These are phyloP conservation scores for Chiridota heheva DNA, from an alignment of 35 echinoderm and acorn worm genomes.

Conservation along the genomic window DNA sequence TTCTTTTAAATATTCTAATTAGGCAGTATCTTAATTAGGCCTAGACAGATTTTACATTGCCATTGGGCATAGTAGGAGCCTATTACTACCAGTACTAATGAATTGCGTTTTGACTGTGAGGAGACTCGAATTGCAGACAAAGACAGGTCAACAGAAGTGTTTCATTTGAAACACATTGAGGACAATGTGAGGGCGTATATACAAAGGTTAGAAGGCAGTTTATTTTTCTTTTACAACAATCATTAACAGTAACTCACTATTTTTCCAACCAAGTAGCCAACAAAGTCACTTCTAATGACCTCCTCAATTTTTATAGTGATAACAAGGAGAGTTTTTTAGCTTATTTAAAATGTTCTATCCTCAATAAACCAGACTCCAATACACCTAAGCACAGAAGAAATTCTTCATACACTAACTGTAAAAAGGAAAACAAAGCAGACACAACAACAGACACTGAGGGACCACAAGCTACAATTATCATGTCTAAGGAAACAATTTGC, in stretches of 20 bases:
- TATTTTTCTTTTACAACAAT: no score
- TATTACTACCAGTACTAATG: no score
- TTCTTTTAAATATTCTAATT: no score
- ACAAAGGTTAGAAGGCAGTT: no score
- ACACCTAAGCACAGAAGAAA: neutral
- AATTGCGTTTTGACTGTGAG: no score
- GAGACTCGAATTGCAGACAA: no score
- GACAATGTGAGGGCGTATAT: no score
- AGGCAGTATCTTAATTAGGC: no score
- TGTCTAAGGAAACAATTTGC: slow-evolving; percentile 41
- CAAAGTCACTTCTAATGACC: neutral
- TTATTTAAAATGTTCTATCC: slow-evolving; percentile 13
- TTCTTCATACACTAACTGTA: slow-evolving; percentile 25
- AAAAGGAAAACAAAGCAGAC: slow-evolving; percentile 4
- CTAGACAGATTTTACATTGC: no score
- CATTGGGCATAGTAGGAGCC: no score
- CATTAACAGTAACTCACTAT: neutral
- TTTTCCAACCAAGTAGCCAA: slow-evolving; percentile 2
- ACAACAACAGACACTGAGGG: neutral
- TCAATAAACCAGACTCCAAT: neutral
- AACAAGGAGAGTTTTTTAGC: neutral
- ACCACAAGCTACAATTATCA: slow-evolving; percentile 25
- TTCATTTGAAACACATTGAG: no score
- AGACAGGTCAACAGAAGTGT: no score
- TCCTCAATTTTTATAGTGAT: slow-evolving; percentile 13